Base-by-base conservation (phyloP, 2,113 vertebrate species). In the Alosa alosa region DNA sequence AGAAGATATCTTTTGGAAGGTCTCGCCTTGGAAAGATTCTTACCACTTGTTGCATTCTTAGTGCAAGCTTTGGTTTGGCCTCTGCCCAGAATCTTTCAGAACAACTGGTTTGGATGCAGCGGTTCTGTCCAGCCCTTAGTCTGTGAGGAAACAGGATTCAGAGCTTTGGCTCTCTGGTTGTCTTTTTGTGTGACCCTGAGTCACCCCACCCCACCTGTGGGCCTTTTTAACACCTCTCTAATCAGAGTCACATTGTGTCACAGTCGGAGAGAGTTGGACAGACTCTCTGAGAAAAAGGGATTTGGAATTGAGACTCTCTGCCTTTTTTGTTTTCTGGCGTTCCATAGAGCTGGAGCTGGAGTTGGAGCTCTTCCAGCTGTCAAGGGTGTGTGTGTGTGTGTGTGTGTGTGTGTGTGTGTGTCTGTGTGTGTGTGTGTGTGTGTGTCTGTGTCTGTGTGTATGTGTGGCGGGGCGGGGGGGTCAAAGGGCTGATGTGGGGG, bases 211-310 rank as follows among this genome's bases (percentile, higher is more conserved):
- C 82, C 68, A 86, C 68, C 85, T 83, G 25, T 84, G 15, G n/a
- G 17, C 44, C 46, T 46, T 60, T 60, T 60, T 60, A 44, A 60
- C 68, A n/a, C 86, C 44, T n/a, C 4, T 49, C 78, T 39, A 46
- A 50, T 18, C 18, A 49, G 20, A 60, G 55, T 60, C 4, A 18
- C 55, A 60, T 60, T 82, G 64, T 82, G 44, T 86, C 50, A 25
- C 47, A 31, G 18, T 86, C 82, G 87, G 41, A 81, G 82, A 46
- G n/a, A 82, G 46, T 9, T 44, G 39, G 83, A 82, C 83, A 83
- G 49, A 41, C 75, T 85, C 81, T 83, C 82, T 86, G 55, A 68
- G 82, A 90, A 82, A 86, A 82, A 86, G 86, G 72, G 86, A 91
- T 88, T 88, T 87, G 36, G 84, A 82, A 57, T 68, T 22, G 64